A percentile compares a stretch with the other conserved stretches of the same genome.
Conservation (phyloP, 2,797 vertebrate species). For the Bucorvus abyssinicus region DNA sequence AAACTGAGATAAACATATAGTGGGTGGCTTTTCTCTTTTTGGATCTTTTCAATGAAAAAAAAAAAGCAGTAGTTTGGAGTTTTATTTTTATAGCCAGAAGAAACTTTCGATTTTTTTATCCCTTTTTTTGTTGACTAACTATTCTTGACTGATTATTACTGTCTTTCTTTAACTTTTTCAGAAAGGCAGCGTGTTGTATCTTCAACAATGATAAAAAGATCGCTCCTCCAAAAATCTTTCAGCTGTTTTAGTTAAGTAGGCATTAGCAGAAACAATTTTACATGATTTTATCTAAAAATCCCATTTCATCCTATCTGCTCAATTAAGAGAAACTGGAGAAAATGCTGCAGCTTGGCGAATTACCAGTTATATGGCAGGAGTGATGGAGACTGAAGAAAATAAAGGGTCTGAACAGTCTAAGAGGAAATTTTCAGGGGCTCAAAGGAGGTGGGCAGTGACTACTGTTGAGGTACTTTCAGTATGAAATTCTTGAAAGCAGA, state of each 20-base stretch:
- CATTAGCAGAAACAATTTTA: neutral
- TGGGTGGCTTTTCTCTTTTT: neutral
- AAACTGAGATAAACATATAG: neutral
- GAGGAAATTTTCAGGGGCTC: neutral
- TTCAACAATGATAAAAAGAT: neutral
- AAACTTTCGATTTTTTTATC: neutral
- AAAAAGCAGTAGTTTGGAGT: neutral
- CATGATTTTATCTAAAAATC: neutral
- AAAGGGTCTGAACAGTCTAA: neutral
- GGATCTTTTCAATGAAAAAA: neutral
- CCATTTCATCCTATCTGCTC: neutral
- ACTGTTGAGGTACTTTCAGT: neutral
- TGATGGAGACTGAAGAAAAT: neutral
- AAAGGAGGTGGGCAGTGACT: neutral
- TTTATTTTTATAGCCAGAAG: neutral
- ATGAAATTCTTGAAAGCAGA: neutral
- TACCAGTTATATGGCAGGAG: neutral
- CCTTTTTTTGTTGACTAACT: neutral
- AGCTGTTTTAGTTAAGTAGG: neutral
- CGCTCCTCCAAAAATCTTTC: neutral
- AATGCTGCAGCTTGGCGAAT: neutral
- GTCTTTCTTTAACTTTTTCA: neutral
- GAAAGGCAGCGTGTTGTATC: neutral
- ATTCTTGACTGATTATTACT: neutral
- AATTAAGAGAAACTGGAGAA: neutral